Evolutionary conservation across 1,140 invertebrate genomes (phyloP).

Genomic region (Drosophila miranda): DNA sequence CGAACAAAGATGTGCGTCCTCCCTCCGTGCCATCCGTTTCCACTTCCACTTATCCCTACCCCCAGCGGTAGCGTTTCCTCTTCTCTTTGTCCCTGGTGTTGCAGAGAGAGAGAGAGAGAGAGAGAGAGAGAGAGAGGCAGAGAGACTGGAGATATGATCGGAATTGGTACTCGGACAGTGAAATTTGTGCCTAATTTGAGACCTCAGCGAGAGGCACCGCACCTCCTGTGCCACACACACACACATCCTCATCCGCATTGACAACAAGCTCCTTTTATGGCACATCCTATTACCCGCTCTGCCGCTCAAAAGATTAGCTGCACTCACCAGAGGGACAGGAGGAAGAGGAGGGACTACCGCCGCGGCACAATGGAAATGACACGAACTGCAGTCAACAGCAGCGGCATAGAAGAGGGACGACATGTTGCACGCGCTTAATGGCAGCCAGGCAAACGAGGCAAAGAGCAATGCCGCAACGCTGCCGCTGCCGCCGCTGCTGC

Average conservation of each 20-base stretch:
- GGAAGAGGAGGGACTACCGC: no score
- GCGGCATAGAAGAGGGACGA: conserved; percentile 23
- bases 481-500: conserved; percentile 5
- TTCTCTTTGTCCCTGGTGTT: no score
- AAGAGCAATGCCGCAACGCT: conserved; percentile 17
- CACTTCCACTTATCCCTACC: no score
- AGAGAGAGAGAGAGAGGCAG: no score
- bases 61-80: no score
- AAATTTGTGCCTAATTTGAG: conserved; percentile 53
- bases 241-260: no score
- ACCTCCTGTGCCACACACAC: not conserved
- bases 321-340: conserved; percentile 21
- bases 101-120: no score
- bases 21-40: no score
- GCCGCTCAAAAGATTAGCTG: conserved; percentile 62
- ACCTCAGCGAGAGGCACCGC: conserved; percentile 32
- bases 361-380: conserved; percentile 56
- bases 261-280: no score
- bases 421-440: conserved; percentile 68
- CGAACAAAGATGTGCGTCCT: no score
- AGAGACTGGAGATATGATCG: conserved; percentile 60
- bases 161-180: conserved; percentile 53
- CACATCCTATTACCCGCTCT: no score
- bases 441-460: conserved; percentile 48
- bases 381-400: conserved; percentile 58